Base-by-base conservation (phyloP, 2,113 vertebrate species). In the Halcyon senegalensis region DNA sequence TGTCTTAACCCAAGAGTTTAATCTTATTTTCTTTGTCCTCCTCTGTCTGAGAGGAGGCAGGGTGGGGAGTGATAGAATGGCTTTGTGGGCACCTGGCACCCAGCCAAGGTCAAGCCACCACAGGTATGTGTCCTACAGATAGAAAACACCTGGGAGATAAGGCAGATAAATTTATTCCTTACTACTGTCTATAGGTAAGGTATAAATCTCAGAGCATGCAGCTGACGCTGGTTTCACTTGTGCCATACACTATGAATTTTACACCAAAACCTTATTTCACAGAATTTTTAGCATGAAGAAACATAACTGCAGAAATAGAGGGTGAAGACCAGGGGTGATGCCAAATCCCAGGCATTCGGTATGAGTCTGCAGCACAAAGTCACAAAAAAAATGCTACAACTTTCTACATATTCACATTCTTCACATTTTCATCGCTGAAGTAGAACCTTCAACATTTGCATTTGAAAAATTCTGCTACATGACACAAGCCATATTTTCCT, bases 301-400 rank as follows among this genome's bases (percentile, higher is more conserved):
- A 80, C 30, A 66, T 1, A 3, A 62, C 55, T 20, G 51, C 4
- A 73, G 58, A 76, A 75, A 11, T 68, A 43, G 27, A 51, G 2
- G 3, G 9, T 1, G 1, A 50, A 60, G 7, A 44, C 9, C 8
- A 33, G 16, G 8, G 3, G 2, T 4, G 0, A 3, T 76, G 43
- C 4, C 1, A 1, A 84, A 74, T 46, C 8, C 14, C 11, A 46
- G 30, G 25, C 4, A 23, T 2, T 6, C 14, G 55, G 11, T 48
- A 25, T 5, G 1, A 58, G 5, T 17, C 30, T 64, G 8, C 12
- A 27, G 6, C 2, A 2, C 15, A 35, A 55, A 77, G 30, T 19
- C 2, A 3, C 17, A 58, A 43, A 39, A 70, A 14, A 48, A 48
- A 35, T 35, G 3, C 3, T 67, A 9, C 35, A 56, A 2, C 7